Base-by-base conservation (phyloP, 1,140 invertebrate species). In the Drosophila jambulina region DNA sequence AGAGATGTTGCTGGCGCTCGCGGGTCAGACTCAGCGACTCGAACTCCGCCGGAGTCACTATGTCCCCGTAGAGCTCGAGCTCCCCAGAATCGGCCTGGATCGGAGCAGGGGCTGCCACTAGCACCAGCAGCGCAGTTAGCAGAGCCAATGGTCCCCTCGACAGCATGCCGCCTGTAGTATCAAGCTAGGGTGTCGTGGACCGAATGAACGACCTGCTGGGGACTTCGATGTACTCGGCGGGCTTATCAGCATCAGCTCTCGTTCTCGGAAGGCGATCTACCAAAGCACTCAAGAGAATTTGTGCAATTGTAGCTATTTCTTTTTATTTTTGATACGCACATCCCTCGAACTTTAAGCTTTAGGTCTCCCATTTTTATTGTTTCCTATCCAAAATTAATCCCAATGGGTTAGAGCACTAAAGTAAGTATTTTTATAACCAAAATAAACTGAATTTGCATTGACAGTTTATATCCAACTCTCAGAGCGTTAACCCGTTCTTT, bases 1-100 rank as follows among this genome's bases (percentile, higher is more conserved):
- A 87, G 1, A 87, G 60, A 80, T 87, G 80, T 17, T 77, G 64
- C 51, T 75, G 78, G 2, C 46, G 64, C 53, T 78, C 32, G 10
- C 63, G 76, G 17, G 76, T 87, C 27, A 64, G 60, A 42, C 83
- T 87, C 8, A 87, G 68, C 2, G 80, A 83, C 48, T 87, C 76
- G 19, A 87, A 83, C 8, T 83, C 84, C 4, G 42, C 61, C 21
- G 57, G 23, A 40, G 40, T 56, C 17, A 53, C 46, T 34, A 87
- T 87, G 27, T 87, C 83, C 8, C 83, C 83, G 29, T 53, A 87
- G 2, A 86, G 84, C 34, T 79, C 63, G 3, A 88, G 76, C 38
- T 86, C 63, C 6, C 15, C 21, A 17, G 65, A 49, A 27, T 53
- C 53, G 7, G 43, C 21, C 51, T 19, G 29, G 32, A 48, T 76